Percentiles rank a stretch among this genome's conserved stretches.
These are phyloP conservation scores for Quadroppia sp. DNA, from an alignment of 2,888 invertebrate species.

Conservation along the genomic window DNA sequence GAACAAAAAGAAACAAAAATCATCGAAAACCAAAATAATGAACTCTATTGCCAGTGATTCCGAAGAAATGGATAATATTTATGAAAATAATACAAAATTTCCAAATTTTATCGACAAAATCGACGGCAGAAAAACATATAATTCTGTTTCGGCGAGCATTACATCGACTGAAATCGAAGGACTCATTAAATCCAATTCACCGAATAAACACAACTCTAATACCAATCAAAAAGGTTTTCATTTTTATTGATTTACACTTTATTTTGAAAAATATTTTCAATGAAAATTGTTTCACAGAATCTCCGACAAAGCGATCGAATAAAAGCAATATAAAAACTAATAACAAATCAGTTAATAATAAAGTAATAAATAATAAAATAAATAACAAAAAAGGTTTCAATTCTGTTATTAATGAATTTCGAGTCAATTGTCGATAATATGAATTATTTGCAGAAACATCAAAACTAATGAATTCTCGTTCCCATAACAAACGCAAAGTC, in stretches of 20 bases:
- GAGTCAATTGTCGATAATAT: background rate
- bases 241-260: background rate
- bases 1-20: conserved; percentile 11
- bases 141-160: conserved; percentile 13
- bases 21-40: background rate
- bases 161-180: background rate
- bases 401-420: background rate
- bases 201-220: background rate
- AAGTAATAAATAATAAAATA: too few relatives aligned
- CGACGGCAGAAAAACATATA: conserved; percentile 21
- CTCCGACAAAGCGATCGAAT: background rate
- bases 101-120: conserved; percentile 9
- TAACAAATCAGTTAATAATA: conserved; percentile 4
- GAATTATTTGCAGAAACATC: background rate
- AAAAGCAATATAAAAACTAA: background rate
- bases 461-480: background rate
- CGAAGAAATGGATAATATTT: background rate
- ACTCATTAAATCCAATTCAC: background rate
- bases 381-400: background rate
- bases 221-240: conserved; percentile 11
- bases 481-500: background rate
- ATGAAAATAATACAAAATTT: background rate
- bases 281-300: conserved; percentile 4
- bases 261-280: background rate
- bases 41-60: conserved; percentile 9